A percentile compares a stretch with the other conserved stretches of the same genome.
Conservation (phyloP, 2,113 vertebrate species). For the Aspiorhynchus laticeps region DNA sequence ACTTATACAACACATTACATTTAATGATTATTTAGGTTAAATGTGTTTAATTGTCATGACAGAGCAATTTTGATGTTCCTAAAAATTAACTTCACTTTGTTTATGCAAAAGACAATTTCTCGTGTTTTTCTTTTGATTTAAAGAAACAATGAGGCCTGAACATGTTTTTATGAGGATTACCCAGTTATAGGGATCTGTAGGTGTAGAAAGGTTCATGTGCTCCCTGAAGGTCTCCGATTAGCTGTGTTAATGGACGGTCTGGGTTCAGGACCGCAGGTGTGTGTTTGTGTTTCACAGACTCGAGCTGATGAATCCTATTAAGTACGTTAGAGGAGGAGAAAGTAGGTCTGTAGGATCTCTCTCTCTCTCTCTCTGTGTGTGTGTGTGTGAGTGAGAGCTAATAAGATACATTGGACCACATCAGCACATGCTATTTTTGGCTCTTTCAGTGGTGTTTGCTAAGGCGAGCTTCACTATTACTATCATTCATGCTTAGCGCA, state of each 20-base stretch:
- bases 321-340: slow-evolving; percentile 29
- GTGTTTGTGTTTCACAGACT: slow-evolving; percentile 23
- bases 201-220: neutral
- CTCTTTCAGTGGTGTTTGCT: neutral
- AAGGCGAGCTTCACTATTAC: neutral
- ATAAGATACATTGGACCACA: neutral
- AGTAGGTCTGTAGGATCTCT: slow-evolving; percentile 16
- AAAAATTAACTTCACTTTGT: neutral
- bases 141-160: neutral
- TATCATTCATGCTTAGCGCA: neutral
- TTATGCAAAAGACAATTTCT: neutral
- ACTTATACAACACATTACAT: neutral
- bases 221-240: slow-evolving; percentile 7
- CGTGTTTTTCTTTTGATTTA: neutral
- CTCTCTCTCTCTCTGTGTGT: neutral
- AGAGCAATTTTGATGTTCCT: neutral
- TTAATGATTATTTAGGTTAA: neutral
- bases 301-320: slow-evolving; percentile 21
- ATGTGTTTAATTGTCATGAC: neutral
- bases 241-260: slow-evolving; percentile 23
- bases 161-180: neutral
- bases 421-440: slow-evolving; percentile 30
- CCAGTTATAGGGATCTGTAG: neutral
- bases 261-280: slow-evolving; percentile 26
- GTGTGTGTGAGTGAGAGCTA: neutral